Evolutionary conservation across 2,797 vertebrate species (phyloP), one percentile per base, ranked within the genome.

Genomic region (Emys orbicularis): DNA sequence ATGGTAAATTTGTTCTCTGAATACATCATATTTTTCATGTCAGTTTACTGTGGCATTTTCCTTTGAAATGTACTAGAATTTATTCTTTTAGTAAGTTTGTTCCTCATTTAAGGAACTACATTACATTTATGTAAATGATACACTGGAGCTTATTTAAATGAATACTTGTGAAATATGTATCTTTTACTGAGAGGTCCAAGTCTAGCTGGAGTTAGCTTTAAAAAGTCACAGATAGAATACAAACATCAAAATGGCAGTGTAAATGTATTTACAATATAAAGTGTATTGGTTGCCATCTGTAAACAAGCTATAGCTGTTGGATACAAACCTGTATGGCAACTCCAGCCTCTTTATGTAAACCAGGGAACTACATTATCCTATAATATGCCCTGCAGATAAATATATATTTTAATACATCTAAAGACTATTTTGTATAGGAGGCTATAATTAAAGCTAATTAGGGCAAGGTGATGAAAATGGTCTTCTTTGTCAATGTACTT

Each of bases 391-490:
- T 29, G 61, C 27, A 95, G 81, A 95, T 96, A 96, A 97, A 91
- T 93, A 88, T 84, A 86, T 59, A 81, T 95, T 77, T 89, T 89
- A 94, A 82, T 93, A 74, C 6, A 53, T 81, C 49, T 97, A 95
- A 97, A 96, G 47, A 90, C 6, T 18, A 83, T n/a, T 50, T 83
- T 61, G 49, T 87, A 68, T 88, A 90, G 53, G 77, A 92, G 53
- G 81, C 49, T 96, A 3, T 91, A 96, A 96, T 97, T 94, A 97
- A 93, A 76, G 15, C 80, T 96, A 94, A 92, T 93, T 93, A 96
- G 50, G 44, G 79, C 89, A 94, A 96, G 76, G 87, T 96, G 89
- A 96, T 96, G 86, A 95, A 94, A 95, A 95, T 94, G 65, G 49
- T 44, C 19, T 56, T 94, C 61, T 95, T 94, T 93, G 83, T 96